Base-by-base conservation (phyloP, 2,888 invertebrate species). In the Amblyteles armatorius region DNA sequence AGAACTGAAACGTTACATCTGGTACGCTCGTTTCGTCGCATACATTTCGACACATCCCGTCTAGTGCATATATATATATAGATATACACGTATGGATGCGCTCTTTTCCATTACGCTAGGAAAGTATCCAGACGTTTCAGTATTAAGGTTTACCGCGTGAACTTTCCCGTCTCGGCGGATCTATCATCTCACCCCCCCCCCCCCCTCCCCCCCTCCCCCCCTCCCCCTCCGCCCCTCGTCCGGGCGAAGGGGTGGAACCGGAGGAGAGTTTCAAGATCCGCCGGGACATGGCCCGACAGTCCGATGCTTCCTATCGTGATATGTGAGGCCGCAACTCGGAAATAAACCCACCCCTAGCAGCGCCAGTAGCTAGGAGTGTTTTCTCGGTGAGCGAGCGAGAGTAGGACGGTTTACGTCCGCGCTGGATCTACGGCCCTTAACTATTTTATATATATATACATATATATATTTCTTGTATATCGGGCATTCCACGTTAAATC, bases 271-370 rank as follows among this genome's bases (percentile, higher is more conserved):
- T 73, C 73, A 60, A 44, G 40, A 80, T 73, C 72, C 26, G n/a
- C 52, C 19, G 33, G 26, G 48, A 74, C 63, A 19, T 48, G 63
- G 19, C 76, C 63, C 55, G 44, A 63, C 68, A 52, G n/a, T 67
- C 40, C 63, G 77, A 81, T 50, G 44, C 55, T 36, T 71, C 63
- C 55, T 52, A 67, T 77, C 73, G 73, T 78, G 52, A 81, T 84
- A 74, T 78, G 73, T 73, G 81, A 78, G 77, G 63, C 73, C 74
- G 73, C 69, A 55, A 81, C 69, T 52, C 81, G 81, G 69, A 78
- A 81, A 84, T 81, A 84, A 84, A 81, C 77, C 73, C 26, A 69
- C 73, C 73, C 48, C 40, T 19, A 0, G 13, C 6, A 68, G 33
- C 69, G n/a, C 33, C 71, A 5, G 48, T 68, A 57, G 19, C 63